Evolutionary conservation across 2,888 invertebrate species (phyloP), one percentile per base, ranked within the genome.

Genomic region (Phoronis australis): DNA sequence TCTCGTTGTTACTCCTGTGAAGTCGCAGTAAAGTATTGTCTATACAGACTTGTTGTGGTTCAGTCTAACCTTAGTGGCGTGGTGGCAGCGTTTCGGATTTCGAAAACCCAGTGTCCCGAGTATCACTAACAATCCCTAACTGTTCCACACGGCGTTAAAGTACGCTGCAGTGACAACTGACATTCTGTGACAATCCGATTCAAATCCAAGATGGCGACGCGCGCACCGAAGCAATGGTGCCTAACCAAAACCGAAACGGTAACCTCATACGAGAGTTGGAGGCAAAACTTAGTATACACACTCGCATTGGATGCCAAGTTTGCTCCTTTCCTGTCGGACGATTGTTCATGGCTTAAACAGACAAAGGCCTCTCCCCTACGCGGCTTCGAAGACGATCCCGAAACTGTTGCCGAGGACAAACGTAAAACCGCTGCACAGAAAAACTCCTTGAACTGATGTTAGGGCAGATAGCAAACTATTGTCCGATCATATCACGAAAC

Each of bases 401-500:
- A 42, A 12, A 26, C 23, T 12, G 38, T 46, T 40, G 39, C 35
- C 6, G n/a, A n/a, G n/a, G n/a, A n/a, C n/a, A 22, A 27, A 2
- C n/a, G 56, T 2, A 42, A 37, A 6, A 54, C 51, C 1, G 52
- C 52, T 3, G 45, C 39, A 6, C 57, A 55, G 45, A 59, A 58
- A 40, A 26, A 2, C 43, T 43, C 1, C 42, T 59, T 4, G 52
- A 57, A 20, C 31, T 52, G 4, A 57, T 57, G 57, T 45, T 54
- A 9, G 56, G 55, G 2, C 56, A 56, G 37, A 50, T 55, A 21
- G 56, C 54, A 1, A 59, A 59, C 26, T 58, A 48, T 38, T 57
- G 54, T 25, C 52, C 48, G 9, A 22, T 52, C 6, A 50, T 52
- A 22, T 49, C 48, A 1, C 9, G 57, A 5, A 50, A 48, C 26